Evolutionary conservation across 2,888 invertebrate genomes (phyloP).

Genomic region (Lasioglossum malachurum): DNA sequence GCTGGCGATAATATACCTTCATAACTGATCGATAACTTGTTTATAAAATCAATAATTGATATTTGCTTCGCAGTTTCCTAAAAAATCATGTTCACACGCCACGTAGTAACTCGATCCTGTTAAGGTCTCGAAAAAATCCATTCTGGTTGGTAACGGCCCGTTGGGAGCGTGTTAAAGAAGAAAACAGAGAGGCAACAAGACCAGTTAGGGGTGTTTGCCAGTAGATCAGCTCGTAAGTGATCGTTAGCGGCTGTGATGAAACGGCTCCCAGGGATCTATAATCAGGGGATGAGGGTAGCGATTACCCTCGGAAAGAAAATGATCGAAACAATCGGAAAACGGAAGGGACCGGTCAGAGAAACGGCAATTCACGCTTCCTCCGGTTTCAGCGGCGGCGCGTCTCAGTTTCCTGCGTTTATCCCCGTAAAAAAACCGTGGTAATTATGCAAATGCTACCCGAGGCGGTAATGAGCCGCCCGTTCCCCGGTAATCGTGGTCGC

Average conservation of each 20-base stretch:
- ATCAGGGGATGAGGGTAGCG: not conserved
- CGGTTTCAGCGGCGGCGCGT: not conserved
- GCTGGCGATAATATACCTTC: too few species aligned
- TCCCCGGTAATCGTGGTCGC: constrained; percentile 24
- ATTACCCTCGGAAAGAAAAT: not conserved
- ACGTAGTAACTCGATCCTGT: not conserved
- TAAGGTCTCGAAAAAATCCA: not conserved
- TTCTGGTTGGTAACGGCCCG: not conserved
- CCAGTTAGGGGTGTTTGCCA: not conserved
- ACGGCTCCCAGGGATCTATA: not conserved
- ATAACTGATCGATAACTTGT: too few species aligned
- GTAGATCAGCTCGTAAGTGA: not conserved
- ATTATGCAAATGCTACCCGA: constrained; percentile 36
- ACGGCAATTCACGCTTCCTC: not conserved
- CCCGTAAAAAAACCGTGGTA: constrained; percentile 6
- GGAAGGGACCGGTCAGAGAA: not conserved
- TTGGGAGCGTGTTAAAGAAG: not conserved
- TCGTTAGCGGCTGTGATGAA: not conserved
- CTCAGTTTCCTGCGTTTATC: constrained; percentile 11
- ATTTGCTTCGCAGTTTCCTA: not conserved
- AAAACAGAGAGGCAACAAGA: not conserved
- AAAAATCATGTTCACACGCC: not conserved
- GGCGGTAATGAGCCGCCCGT: constrained; percentile 6
- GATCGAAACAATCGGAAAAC: constrained; percentile 9
- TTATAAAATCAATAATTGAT: not conserved